A percentile compares a stretch with the other conserved stretches of the same genome.
phyloP scores from a whole-genome alignment of 2,113 vertebrate genomes.

The Pelobates fuscus region DNA sequence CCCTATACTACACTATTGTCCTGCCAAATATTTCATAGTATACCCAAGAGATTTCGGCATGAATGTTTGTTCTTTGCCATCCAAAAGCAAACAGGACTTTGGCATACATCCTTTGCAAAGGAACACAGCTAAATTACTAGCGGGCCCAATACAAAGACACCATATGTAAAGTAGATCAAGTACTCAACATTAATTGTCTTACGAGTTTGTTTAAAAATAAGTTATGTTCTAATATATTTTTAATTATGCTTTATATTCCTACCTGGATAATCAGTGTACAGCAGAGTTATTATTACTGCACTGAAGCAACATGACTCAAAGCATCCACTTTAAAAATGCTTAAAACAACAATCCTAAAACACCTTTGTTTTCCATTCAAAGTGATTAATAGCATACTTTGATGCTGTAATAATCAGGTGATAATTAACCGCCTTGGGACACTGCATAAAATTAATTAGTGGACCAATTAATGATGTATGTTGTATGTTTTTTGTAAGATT shows the following conservation, averaged over 20 bases:
- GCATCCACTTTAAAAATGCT: slow-evolving; percentile 21
- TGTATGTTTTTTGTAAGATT: background rate
- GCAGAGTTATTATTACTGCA: slow-evolving; percentile 50
- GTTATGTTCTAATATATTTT: slow-evolving; percentile 45
- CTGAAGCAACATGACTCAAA: slow-evolving; percentile 42
- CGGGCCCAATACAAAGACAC: background rate
- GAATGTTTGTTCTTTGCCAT: background rate
- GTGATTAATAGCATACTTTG: slow-evolving; percentile 23
- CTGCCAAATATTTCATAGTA: no score
- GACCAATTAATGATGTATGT: slow-evolving; percentile 11
- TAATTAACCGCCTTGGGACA: slow-evolving; percentile 8
- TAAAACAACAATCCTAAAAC: slow-evolving; percentile 4
- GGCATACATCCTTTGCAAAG: background rate
- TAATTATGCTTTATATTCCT: slow-evolving; percentile 51
- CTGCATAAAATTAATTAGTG: slow-evolving; percentile 18
- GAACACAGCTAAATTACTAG: background rate
- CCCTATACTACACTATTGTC: no score
- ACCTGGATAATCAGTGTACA: slow-evolving; percentile 46
- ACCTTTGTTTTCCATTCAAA: slow-evolving; percentile 25
- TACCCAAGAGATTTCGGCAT: background rate
- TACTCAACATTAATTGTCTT: slow-evolving; percentile 2
- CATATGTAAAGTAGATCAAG: background rate
- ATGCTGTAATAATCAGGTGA: background rate
- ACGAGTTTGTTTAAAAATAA: slow-evolving; percentile 50
- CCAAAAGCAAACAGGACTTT: background rate